Conservation (phyloP, 2,888 invertebrate species). For the Bruchidius siliquastri region DNA sequence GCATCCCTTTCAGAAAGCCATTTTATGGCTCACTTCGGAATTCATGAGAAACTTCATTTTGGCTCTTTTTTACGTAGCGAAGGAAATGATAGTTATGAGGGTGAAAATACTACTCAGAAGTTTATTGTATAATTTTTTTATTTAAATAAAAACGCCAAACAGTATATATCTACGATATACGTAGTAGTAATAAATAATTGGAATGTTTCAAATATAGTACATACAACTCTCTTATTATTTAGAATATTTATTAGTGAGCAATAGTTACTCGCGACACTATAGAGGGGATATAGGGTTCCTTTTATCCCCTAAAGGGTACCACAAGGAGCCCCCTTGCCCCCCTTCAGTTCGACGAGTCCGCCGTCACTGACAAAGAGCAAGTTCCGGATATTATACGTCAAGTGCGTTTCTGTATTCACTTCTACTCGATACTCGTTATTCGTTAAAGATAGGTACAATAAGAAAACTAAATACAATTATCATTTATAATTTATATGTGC, state of each 20-base stretch:
- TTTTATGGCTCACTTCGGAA: no score
- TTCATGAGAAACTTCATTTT: no score
- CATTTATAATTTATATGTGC: no score
- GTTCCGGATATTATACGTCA: constrained; percentile 23
- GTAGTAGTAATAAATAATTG: constrained; percentile 43
- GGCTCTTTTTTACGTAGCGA: no score
- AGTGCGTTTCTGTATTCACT: neutral
- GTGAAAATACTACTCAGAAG: no score
- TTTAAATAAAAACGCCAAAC: constrained; percentile 51
- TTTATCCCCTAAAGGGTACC: constrained; percentile 23
- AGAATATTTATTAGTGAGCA: constrained; percentile 50
- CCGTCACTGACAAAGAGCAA: constrained; percentile 44
- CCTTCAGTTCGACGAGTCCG: constrained; percentile 41
- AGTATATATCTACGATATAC: constrained; percentile 48
- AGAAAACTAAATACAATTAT: no score
- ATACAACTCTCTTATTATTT: constrained; percentile 48
- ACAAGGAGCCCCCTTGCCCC: constrained; percentile 25
- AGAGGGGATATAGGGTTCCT: constrained; percentile 32
- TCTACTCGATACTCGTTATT: neutral
- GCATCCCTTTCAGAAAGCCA: no score
- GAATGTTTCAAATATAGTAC: constrained; percentile 46
- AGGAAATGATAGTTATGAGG: no score
- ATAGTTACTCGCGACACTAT: constrained; percentile 46
- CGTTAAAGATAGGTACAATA: no score
- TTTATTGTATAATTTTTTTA: constrained; percentile 34